phyloP scores from a whole-genome alignment of 2,888 invertebrate genomes.

The Melinopterus prodromus region DNA sequence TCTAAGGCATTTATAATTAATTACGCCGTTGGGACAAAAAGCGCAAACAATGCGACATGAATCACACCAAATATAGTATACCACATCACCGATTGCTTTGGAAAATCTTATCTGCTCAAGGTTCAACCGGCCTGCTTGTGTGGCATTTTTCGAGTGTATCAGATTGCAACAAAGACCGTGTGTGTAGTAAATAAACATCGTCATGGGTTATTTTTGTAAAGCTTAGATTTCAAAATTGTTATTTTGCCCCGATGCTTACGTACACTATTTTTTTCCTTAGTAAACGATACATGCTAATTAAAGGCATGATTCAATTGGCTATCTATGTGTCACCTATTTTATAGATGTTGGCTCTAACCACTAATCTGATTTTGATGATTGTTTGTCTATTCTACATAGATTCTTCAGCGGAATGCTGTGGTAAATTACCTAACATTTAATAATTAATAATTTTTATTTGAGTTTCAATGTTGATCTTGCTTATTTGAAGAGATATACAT shows the following conservation, averaged over 20 bases:
- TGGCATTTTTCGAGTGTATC: not conserved
- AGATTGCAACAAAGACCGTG: slow-evolving; percentile 4
- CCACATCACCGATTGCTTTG: not conserved
- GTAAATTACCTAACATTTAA: too few relatives aligned
- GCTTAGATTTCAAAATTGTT: not conserved
- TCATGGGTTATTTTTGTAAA: not conserved
- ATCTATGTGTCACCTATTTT: not conserved
- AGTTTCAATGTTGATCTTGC: too few relatives aligned
- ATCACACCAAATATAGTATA: not conserved
- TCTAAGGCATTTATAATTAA: not conserved
- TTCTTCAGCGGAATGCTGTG: too few relatives aligned
- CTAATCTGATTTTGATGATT: too few relatives aligned
- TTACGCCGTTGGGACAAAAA: not conserved
- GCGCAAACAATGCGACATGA: not conserved
- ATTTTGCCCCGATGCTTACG: not conserved
- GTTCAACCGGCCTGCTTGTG: not conserved
- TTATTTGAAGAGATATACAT: too few relatives aligned
- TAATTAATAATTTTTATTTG: too few relatives aligned
- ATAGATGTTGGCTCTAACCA: too few relatives aligned
- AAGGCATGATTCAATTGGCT: not conserved
- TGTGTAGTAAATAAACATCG: not conserved
- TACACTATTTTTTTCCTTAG: not conserved
- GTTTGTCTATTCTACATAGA: too few relatives aligned
- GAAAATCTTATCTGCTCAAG: not conserved
- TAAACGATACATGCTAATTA: not conserved